Evolutionary conservation across 2,113 vertebrate species (phyloP), one percentile per base, ranked within the genome.

Genomic region (Philantomba maxwellii): DNA sequence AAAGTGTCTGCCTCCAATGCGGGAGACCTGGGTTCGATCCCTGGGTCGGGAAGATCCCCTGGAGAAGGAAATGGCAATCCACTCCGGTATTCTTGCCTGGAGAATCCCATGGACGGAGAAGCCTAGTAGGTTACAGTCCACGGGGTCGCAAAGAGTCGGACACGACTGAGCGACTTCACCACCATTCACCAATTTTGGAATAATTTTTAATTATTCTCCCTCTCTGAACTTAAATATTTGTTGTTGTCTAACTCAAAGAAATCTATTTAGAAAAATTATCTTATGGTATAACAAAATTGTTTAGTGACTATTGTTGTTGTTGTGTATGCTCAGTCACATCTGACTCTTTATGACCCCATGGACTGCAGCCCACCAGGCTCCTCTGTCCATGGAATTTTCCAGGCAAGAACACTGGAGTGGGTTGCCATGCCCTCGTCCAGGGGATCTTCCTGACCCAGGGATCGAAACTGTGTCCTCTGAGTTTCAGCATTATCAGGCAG

Each of bases 141-240:
- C n/a, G n/a, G n/a, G n/a, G n/a, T n/a, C n/a, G n/a, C n/a, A n/a
- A n/a, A n/a, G n/a, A n/a, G n/a, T n/a, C n/a, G n/a, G n/a, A n/a
- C n/a, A n/a, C n/a, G n/a, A n/a, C n/a, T n/a, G n/a, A n/a, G n/a
- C n/a, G n/a, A n/a, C n/a, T n/a, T n/a, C n/a, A n/a, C n/a, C n/a
- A n/a, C n/a, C n/a, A n/a, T n/a, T n/a, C n/a, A n/a, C n/a, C n/a
- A 92, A 95, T 97, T 96, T 36, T 95, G 94, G 89, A 98, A 96
- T 96, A 77, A 97, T 98, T 98, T 98, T 88, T 92, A 97, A 88
- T 98, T 55, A 55, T 84, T n/a, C 95, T 96, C 78, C 19, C 97
- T 98, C 95, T 95, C 94, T 97, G 97, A 94, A 92, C 92, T 96
- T 98, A 98, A 97, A 95, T 75, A 97, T 98, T 97, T 98, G 43